Conservation (phyloP, 1,140 invertebrate species). For the Heliconius hewitsoni region DNA sequence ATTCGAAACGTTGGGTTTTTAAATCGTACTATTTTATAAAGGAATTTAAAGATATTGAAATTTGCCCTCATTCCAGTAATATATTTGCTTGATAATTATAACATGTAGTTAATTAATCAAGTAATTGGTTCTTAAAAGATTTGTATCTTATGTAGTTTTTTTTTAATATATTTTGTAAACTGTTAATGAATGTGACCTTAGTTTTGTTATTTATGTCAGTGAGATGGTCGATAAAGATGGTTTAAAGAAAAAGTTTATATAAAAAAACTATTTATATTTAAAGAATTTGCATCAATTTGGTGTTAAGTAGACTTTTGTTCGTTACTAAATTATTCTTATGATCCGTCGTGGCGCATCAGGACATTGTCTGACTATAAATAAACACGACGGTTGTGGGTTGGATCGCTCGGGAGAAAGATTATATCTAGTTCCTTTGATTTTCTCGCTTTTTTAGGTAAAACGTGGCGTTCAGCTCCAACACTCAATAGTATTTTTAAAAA, state of each 20-base stretch:
- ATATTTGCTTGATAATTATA: neutral
- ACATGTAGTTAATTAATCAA: conserved; percentile 1
- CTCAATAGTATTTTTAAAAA: no score
- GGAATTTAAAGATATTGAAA: neutral
- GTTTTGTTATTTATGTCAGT: neutral
- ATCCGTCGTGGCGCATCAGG: neutral
- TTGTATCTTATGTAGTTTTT: neutral
- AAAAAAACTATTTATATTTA: neutral
- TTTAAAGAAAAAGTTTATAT: neutral
- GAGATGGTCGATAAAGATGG: neutral
- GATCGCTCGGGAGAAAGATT: no score
- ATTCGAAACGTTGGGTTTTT: no score
- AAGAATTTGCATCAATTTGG: neutral
- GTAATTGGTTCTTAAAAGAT: neutral
- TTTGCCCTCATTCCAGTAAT: neutral
- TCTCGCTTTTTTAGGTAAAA: no score
- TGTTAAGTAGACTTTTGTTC: neutral
- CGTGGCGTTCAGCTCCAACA: no score
- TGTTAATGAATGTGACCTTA: conserved; percentile 2
- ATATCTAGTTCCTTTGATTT: no score
- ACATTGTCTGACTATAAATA: no score
- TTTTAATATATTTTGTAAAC: neutral
- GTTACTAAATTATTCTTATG: neutral
- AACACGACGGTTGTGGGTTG: no score
- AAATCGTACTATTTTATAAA: neutral